A percentile compares a stretch with the other conserved stretches of the same genome.
Conservation (phyloP, 2,888 invertebrate species). For the Steromphala cineraria region DNA sequence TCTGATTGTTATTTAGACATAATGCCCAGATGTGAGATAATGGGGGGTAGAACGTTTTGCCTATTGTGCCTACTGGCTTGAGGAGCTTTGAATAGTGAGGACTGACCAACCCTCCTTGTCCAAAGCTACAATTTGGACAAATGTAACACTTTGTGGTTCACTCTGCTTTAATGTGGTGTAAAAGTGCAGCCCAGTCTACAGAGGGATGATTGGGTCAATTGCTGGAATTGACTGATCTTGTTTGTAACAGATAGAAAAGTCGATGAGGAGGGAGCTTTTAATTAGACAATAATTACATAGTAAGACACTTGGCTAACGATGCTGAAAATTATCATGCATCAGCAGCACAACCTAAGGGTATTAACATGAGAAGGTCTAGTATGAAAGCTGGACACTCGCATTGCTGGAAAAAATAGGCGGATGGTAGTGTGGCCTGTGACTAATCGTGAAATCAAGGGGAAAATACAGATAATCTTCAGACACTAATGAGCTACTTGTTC, state of each 20-base stretch:
- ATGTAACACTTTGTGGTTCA: constrained; percentile 1
- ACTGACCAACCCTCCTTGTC: neutral
- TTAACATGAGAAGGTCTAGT: neutral
- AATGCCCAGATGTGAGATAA: neutral
- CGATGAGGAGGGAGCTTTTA: neutral
- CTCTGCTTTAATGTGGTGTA: neutral
- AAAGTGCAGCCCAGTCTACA: neutral
- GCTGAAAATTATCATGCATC: constrained; percentile 14
- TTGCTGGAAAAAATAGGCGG: too few species aligned
- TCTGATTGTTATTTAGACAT: neutral
- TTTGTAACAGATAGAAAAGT: constrained; percentile 1
- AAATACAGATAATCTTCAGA: too few species aligned
- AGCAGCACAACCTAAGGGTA: neutral
- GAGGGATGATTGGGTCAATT: constrained; percentile 5
- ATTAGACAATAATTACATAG: constrained; percentile 12
- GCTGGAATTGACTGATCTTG: constrained; percentile 4
- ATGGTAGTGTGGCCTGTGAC: too few species aligned
- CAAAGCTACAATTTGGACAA: neutral
- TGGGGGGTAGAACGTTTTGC: neutral
- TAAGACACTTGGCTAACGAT: constrained; percentile 15
- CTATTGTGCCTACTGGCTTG: neutral
- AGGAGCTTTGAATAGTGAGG: neutral
- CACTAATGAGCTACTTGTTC: too few species aligned
- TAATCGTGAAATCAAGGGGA: too few species aligned
- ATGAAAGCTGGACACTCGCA: too few species aligned